These are phyloP conservation scores for Heterocephalus glaber DNA, from an alignment of 2,113 vertebrate species.

Conservation along the genomic window DNA sequence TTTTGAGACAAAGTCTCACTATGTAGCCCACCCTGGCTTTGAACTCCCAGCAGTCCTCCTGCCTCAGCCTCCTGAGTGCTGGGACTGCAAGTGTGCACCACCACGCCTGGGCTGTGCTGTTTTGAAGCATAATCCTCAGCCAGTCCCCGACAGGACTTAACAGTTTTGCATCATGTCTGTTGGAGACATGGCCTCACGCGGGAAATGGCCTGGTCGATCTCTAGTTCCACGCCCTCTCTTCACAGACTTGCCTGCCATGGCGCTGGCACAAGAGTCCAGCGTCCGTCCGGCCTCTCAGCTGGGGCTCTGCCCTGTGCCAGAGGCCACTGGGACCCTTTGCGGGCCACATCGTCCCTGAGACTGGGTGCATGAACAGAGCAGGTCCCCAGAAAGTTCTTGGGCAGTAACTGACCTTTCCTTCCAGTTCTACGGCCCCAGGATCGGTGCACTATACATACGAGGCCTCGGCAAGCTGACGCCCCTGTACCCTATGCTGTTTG, in stretches of 20 bases:
- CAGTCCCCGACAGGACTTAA: not conserved
- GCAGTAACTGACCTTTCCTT: constrained; percentile 37
- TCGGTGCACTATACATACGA: constrained; percentile 90
- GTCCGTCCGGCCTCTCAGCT: not conserved
- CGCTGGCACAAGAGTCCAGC: fast-evolving
- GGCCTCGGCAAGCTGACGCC: constrained; percentile 87
- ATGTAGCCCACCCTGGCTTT: not conserved
- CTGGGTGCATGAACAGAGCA: fast-evolving
- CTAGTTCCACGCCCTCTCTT: not conserved
- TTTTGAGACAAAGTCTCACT: not conserved
- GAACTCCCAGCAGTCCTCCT: not conserved
- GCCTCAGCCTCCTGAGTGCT: not conserved
- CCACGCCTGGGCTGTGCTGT: not conserved
- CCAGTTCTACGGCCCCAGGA: constrained; percentile 95
- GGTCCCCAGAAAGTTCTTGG: not conserved
- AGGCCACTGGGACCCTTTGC: not conserved
- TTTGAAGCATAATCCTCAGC: not conserved
- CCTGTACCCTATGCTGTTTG: constrained; percentile 92
- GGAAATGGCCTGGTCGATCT: fast-evolving
- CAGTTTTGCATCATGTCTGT: fast-evolving
- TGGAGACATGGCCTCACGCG: fast-evolving
- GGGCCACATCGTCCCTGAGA: not conserved
- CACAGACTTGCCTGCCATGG: fast-evolving
- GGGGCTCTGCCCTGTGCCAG: not conserved
- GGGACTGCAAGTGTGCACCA: not conserved